Conservation (phyloP, 2,113 vertebrate genomes). For the Acanthisitta chloris region DNA sequence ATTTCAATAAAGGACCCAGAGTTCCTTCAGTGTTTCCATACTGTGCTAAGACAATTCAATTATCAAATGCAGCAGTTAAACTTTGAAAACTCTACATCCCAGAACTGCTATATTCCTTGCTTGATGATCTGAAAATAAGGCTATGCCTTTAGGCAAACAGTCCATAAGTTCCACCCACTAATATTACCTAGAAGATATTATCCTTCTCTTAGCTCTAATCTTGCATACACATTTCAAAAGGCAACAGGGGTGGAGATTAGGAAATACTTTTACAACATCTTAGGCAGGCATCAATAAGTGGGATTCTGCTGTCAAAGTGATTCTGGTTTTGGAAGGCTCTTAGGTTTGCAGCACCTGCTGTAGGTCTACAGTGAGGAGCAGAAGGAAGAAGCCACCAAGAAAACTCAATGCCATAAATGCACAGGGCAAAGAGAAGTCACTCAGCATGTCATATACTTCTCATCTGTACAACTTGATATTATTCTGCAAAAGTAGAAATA, state of each 20-base stretch:
- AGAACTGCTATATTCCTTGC: background rate
- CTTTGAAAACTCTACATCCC: background rate
- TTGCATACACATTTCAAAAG: background rate
- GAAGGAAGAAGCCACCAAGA: background rate
- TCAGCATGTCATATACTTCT: background rate
- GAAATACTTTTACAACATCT: background rate
- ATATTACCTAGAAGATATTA: background rate
- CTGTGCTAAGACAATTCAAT: background rate
- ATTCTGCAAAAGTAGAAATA: background rate
- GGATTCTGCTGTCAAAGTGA: background rate
- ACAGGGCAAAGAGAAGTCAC: background rate
- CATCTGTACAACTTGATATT: background rate
- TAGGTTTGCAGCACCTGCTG: background rate
- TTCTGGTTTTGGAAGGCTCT: background rate
- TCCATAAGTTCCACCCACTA: background rate
- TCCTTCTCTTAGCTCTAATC: background rate
- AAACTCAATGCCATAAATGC: background rate
- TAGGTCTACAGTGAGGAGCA: background rate
- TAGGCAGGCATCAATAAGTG: background rate
- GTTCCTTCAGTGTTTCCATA: background rate
- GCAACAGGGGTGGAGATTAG: background rate
- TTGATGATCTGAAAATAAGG: background rate
- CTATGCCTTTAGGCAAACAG: background rate
- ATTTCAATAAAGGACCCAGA: background rate
- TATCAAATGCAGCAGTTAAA: background rate